These are phyloP conservation scores for Pogonomyrmex californicus DNA, from an alignment of 1,140 invertebrate genomes.

Conservation along the genomic window DNA sequence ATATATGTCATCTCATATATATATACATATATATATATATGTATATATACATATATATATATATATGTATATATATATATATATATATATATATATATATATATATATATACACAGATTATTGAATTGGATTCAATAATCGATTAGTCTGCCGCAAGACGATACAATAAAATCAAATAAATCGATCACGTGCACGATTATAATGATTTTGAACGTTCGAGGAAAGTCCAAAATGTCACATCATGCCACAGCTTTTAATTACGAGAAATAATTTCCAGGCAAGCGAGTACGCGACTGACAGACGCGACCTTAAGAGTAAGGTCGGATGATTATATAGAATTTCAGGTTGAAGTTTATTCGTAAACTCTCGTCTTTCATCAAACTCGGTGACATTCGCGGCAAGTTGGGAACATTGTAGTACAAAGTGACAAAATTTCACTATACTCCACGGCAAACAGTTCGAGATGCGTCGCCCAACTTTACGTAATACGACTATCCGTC, in stretches of 20 bases:
- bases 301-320: constrained; percentile 19
- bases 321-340: constrained; percentile 26
- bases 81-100: too few relatives aligned
- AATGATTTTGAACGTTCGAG: neutral
- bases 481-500: neutral
- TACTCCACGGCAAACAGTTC: constrained; percentile 10
- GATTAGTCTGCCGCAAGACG: neutral
- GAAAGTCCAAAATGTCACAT: neutral
- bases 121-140: neutral
- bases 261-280: constrained; percentile 6
- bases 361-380: constrained; percentile 52
- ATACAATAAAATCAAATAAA: neutral
- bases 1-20: too few relatives aligned
- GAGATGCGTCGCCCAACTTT: constrained; percentile 27
- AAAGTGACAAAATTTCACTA: constrained; percentile 27
- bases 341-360: constrained; percentile 49
- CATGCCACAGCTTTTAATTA: constrained; percentile 45
- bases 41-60: too few relatives aligned
- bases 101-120: neutral
- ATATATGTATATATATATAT: too few relatives aligned
- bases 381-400: constrained; percentile 32
- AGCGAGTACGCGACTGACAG: constrained; percentile 5
- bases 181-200: neutral
- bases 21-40: too few relatives aligned
- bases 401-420: constrained; percentile 44